phyloP scores from a whole-genome alignment of 2,888 invertebrate species.

The Neoaliturus tenellus region DNA sequence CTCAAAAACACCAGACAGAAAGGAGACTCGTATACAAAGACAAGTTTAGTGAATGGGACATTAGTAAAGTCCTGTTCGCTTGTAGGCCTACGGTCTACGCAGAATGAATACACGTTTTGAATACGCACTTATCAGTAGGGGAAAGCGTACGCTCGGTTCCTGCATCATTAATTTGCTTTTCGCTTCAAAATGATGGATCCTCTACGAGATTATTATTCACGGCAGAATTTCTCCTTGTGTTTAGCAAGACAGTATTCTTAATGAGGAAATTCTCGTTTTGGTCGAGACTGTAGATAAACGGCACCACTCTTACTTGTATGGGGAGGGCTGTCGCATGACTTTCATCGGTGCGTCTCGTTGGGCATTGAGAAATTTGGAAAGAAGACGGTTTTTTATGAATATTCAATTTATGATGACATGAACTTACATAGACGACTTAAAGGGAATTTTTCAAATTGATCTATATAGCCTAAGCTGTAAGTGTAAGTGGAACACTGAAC shows the following conservation, averaged over 20 bases:
- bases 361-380: no score
- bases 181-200: conserved; percentile 32
- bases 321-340: no score
- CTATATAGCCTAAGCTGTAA: no score
- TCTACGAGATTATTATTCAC: neutral
- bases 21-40: neutral
- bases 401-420: no score
- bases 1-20: neutral
- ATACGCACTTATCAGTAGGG: conserved; percentile 46
- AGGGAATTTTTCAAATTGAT: no score
- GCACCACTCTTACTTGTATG: no score
- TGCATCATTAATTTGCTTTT: conserved; percentile 47
- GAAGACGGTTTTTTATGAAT: no score
- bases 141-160: conserved; percentile 35
- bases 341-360: no score
- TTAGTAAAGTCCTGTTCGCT: neutral
- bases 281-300: neutral
- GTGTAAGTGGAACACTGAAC: no score
- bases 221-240: conserved; percentile 11
- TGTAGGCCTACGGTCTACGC: neutral
- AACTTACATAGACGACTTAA: no score
- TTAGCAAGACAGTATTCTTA: neutral
- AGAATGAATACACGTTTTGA: conserved; percentile 37
- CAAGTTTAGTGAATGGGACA: conserved; percentile 26
- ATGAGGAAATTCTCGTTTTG: neutral